Evolutionary conservation across 23 tunicate species (phyloP), one percentile per base, ranked within the genome.

Genomic region (Ascidia mentula): DNA sequence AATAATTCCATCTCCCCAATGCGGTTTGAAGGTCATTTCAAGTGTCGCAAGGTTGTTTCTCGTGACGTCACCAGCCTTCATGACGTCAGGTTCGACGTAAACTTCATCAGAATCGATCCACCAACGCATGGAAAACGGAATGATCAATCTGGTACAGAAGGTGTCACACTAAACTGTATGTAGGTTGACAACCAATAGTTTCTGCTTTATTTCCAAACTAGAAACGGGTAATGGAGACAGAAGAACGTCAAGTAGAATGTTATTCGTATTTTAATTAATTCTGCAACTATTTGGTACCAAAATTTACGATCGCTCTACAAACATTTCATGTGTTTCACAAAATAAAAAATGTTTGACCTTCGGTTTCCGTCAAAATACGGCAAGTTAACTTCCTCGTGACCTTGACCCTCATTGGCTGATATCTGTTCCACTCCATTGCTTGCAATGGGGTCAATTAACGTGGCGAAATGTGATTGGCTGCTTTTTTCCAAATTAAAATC

Each of bases 321-420:
- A n/a, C n/a, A n/a, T n/a, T n/a, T n/a, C n/a, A n/a, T n/a, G n/a
- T n/a, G n/a, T n/a, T n/a, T n/a, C n/a, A n/a, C n/a, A n/a, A n/a
- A n/a, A n/a, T n/a, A n/a, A n/a, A n/a, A n/a, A 42, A 9, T 42
- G 53, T 42, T 42, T 18, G 3, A 82, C 87, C 87, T 83, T n/a
- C 39, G 40, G 18, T 31, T 38, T 7, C 89, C 89, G 36, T 85
- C 82, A 40, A 85, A 85, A 70, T 77, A 46, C 0, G 81, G 81
- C 17, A 85, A 6, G 7, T 40, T 31, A 82, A 33, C 77, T 36
- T 77, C 89, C 26, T 42, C 89, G 46, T 77, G 72, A 6, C 59
- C 12, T 30, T 28, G 34, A 36, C 35, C 32, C 31, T 45, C 34
- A 18, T 69, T 34, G 45, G 15, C 5, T 24, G 34, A 26, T 22